Evolutionary conservation across 2,113 vertebrate species (phyloP).

Genomic region (Cebidichthys violaceus): DNA sequence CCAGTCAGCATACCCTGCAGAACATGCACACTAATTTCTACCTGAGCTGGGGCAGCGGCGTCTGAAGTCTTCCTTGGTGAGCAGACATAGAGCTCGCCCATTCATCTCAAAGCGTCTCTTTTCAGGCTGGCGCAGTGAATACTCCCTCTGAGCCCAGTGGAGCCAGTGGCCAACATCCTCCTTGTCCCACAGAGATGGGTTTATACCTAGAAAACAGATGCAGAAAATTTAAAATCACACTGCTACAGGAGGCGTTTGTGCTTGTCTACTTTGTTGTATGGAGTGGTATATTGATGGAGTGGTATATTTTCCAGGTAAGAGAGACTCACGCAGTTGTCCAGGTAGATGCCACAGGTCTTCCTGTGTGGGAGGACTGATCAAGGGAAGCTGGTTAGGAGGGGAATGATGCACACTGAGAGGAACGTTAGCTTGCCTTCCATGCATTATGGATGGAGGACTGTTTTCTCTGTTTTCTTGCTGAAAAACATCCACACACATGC

Average conservation of each 20-base stretch:
- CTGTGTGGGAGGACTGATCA: conserved; percentile 41
- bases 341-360: conserved; percentile 86
- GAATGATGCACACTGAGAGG: conserved; percentile 22
- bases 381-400: conserved; percentile 22
- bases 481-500: conserved; percentile 1
- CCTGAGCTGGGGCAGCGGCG: conserved; percentile 91
- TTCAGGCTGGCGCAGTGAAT: conserved; percentile 81
- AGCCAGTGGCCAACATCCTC: conserved; percentile 93
- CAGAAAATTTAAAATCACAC: neutral
- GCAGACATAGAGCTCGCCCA: conserved; percentile 91
- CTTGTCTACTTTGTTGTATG: neutral
- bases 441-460: conserved; percentile 15
- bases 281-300: neutral
- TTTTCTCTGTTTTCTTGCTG: conserved; percentile 53
- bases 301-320: neutral
- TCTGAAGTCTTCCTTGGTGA: conserved; percentile 95
- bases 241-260: neutral
- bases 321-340: conserved; percentile 87
- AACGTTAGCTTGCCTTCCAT: conserved; percentile 3
- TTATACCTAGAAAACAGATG: conserved; percentile 85
- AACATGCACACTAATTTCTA: conserved; percentile 43
- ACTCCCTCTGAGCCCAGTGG: conserved; percentile 92
- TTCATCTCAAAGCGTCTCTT: conserved; percentile 91
- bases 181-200: conserved; percentile 92
- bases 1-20: neutral